Conservation (phyloP, 2,888 invertebrate genomes). For the Melanostoma scalare region DNA sequence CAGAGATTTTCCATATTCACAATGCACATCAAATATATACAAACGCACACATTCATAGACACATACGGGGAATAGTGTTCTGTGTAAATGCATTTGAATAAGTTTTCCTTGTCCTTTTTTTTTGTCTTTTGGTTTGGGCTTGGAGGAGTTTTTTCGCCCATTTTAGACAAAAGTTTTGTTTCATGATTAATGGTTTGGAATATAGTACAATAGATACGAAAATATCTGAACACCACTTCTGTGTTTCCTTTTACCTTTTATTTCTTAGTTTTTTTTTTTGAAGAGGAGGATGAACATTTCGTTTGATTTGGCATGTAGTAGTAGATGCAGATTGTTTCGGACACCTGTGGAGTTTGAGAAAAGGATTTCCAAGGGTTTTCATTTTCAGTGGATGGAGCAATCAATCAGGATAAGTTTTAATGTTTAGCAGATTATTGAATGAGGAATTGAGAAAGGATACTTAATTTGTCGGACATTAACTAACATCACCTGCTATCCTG, state of each 20-base stretch:
- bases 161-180: conserved; percentile 54
- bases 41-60: conserved; percentile 3
- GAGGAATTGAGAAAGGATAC: too few relatives aligned
- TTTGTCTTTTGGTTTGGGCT: conserved; percentile 6
- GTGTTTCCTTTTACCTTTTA: background rate
- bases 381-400: background rate
- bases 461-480: too few relatives aligned
- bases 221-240: conserved; percentile 17
- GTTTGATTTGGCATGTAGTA: background rate
- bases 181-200: conserved; percentile 59
- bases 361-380: background rate
- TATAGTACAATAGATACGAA: conserved; percentile 27
- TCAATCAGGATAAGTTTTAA: conserved; percentile 41
- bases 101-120: conserved; percentile 18
- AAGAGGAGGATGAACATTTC: conserved; percentile 20
- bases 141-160: background rate
- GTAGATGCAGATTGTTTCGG: conserved; percentile 11
- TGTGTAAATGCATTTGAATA: conserved; percentile 60
- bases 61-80: background rate
- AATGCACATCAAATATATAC: background rate
- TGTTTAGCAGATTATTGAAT: background rate
- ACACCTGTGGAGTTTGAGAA: conserved; percentile 42
- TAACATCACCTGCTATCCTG: too few relatives aligned
- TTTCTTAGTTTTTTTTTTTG: conserved; percentile 4
- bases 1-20: conserved; percentile 45